Evolutionary conservation across 2,113 vertebrate species (phyloP), one percentile per base, ranked within the genome.

Genomic region (Zootoca vivipara): DNA sequence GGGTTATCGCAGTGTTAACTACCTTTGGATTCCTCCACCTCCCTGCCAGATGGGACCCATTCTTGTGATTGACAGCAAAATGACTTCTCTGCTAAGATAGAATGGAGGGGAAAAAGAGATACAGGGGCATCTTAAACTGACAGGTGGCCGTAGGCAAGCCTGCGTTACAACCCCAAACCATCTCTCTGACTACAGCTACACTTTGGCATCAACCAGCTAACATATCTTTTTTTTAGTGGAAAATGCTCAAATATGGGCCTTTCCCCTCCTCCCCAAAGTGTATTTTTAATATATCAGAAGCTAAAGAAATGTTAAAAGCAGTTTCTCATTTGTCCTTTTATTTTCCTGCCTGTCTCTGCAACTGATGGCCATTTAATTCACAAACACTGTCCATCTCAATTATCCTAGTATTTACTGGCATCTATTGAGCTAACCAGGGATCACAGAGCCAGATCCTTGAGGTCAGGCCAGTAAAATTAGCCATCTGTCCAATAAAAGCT

Each of bases 401-500:
- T 95, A 93, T 91, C 92, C 91, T 93, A 93, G 91, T 91, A 90
- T 82, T 96, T 95, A 92, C 86, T 89, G 83, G 83, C 56, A 91
- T 92, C 86, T 92, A 70, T 91, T 92, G 93, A 87, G 94, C 92
- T 92, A 96, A 95, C 92, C 90, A 95, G 95, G 96, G 92, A 96
- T 96, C 94, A 95, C 40, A 92, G 92, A 92, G 95, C 89, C 92
- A 95, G 89, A 94, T 95, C 93, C 90, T 89, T 93, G 92, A 96
- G 94, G 96, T 96, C 95, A 96, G 90, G 94, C 91, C 85, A 94
- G 89, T 92, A 96, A 97, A 97, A 97, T 95, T 96, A 96, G 96
- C 97, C 96, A 97, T 97, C 97, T 97, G 96, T 95, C 95, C 94
- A 93, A 89, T 85, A 94, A 95, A 90, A 89, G 70, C 89, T 95